Base-by-base conservation (phyloP, 2,797 vertebrate species). In the Pseudopleuronectes americanus region DNA sequence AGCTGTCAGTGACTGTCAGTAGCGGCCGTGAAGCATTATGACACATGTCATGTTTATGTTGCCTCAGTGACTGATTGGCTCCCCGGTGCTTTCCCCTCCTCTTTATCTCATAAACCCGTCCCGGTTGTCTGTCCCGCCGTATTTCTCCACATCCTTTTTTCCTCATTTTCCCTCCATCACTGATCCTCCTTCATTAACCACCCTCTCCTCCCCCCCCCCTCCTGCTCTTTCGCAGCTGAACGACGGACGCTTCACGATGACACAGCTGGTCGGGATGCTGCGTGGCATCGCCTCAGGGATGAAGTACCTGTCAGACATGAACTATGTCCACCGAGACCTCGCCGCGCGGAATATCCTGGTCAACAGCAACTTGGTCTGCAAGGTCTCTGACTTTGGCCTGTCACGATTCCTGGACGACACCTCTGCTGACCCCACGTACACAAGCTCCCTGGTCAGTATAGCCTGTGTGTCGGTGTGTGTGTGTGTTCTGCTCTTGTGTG, bases 331-430 rank as follows among this genome's bases (percentile, higher is more conserved):
- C 90, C 93, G 98, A 0, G 98, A 99, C 92, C 94, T 99, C 56
- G 98, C 98, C 0, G 98, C 98, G 33, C 95, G 98, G 60, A 99
- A 99, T 82, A 99, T 99, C 85, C 94, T 99, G 52, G 97, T 99
- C 90, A 99, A 99, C 93, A 99, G 97, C 93, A 99, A 99, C 90
- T 90, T 99, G 90, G 98, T 99, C 86, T 99, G 98, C 95, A 99
- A 99, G 92, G 98, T 99, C 51, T 99, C 98, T 0, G 98, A 99
- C 90, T 99, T 99, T 0, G 98, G 98, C 63, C 95, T 99, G 75
- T 99, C 97, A 0, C 97, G 98, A 77, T 99, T 99, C 74, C 89
- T 99, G 91, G 97, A 99, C 38, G 98, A 99, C 5, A 97, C 97
- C 57, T 96, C 97, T 0, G 93, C 96, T 0, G 98, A 99, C 78